Percentiles rank a stretch among this genome's conserved stretches.
Evolutionary conservation across 2,888 invertebrate species (phyloP).

Genomic region (Opisthograptis luteolata): DNA sequence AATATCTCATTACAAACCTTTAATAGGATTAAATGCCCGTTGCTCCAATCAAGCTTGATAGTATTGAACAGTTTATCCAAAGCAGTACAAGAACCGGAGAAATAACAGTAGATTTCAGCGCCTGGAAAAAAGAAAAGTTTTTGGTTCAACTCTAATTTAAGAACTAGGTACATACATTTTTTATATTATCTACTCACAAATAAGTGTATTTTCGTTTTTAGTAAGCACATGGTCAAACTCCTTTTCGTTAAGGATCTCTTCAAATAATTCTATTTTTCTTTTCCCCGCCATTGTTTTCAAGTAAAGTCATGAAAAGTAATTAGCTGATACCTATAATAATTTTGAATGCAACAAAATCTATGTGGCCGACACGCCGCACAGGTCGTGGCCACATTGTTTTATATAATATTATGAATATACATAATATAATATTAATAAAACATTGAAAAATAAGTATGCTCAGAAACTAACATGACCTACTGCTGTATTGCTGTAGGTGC

Average conservation of each 20-base stretch:
- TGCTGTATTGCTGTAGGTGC: too few relatives aligned
- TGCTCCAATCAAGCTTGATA: conserved; percentile 70
- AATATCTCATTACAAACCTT: conserved; percentile 49
- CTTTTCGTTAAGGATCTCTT: conserved; percentile 61
- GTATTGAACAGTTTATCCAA: conserved; percentile 61
- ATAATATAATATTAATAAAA: too few relatives aligned
- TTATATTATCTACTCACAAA: conserved; percentile 78
- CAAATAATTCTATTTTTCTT: conserved; percentile 61
- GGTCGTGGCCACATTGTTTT: too few relatives aligned
- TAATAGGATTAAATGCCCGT: conserved; percentile 61
- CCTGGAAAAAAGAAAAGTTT: conserved; percentile 53
- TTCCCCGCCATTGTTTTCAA: conserved; percentile 47
- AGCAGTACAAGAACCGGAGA: conserved; percentile 62
- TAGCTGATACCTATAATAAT: too few relatives aligned
- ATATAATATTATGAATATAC: too few relatives aligned
- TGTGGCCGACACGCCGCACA: too few relatives aligned
- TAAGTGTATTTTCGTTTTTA: conserved; percentile 51
- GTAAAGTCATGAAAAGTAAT: neutral
- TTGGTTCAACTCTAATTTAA: too few relatives aligned
- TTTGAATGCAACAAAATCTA: neutral
- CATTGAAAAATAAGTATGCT: too few relatives aligned
- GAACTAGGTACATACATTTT: too few relatives aligned
- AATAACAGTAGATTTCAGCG: conserved; percentile 66
- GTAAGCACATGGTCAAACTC: conserved; percentile 60
- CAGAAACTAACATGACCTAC: too few relatives aligned